Percentiles rank a stretch among this genome's conserved stretches.
Conservation (phyloP, 2,888 invertebrate species). For the Galerucella pusilla region DNA sequence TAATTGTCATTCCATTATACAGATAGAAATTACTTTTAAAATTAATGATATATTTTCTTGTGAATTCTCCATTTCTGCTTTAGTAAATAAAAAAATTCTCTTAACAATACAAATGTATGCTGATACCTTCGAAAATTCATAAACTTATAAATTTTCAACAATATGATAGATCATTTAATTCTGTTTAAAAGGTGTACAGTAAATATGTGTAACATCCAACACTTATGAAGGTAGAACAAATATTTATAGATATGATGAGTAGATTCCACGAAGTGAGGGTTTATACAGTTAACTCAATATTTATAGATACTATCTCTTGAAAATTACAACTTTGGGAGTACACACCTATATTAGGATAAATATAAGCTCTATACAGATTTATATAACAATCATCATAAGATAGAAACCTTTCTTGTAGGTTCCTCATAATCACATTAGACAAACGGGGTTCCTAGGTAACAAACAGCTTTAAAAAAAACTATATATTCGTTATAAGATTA, state of each 20-base stretch:
- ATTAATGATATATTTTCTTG: background rate
- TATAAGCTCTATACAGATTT: conserved; percentile 36
- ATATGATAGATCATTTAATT: background rate
- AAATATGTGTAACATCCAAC: conserved; percentile 12
- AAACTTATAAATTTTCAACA: conserved; percentile 1
- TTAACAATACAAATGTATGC: background rate
- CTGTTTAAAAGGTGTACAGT: background rate
- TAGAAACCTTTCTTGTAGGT: conserved; percentile 34
- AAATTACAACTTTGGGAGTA: conserved; percentile 10
- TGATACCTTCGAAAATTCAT: conserved; percentile 14
- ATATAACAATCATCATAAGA: conserved; percentile 44
- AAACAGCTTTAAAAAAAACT: background rate
- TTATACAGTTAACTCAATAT: no score
- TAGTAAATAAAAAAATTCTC: background rate
- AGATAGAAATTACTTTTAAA: background rate
- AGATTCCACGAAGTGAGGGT: no score
- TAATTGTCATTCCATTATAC: background rate
- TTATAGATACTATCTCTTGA: conserved; percentile 6
- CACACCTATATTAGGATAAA: background rate
- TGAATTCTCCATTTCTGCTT: background rate
- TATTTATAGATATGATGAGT: conserved; percentile 1
- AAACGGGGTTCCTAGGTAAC: conserved; percentile 10
- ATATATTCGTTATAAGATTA: background rate
- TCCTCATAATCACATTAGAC: conserved; percentile 32
- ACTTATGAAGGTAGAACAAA: conserved; percentile 14